Percentiles rank a stretch among this genome's conserved stretches.
Evolutionary conservation across 2,113 vertebrate species (phyloP).

Genomic region (Macrotus californicus): DNA sequence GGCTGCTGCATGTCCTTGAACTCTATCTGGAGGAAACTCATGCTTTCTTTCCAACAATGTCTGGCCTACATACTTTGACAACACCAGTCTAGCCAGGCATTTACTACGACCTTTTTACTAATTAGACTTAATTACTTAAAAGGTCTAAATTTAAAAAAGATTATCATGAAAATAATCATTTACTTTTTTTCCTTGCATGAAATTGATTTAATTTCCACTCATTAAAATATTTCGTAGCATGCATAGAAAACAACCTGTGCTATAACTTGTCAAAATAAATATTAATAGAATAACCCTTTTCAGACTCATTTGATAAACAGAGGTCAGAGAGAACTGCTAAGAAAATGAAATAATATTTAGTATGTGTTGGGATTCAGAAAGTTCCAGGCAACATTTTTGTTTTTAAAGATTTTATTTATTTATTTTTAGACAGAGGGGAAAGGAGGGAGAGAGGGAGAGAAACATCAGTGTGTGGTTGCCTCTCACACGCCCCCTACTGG

Average conservation of each 20-base stretch:
- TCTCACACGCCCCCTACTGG: no score
- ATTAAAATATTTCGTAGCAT: not conserved
- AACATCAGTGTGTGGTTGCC: no score
- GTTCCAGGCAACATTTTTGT: not conserved
- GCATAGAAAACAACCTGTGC: not conserved
- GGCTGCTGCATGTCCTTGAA: not conserved
- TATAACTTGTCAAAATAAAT: slow-evolving; percentile 17
- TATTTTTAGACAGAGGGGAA: no score
- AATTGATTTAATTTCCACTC: slow-evolving; percentile 31
- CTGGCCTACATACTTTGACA: not conserved
- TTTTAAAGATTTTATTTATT: no score
- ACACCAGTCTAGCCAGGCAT: not conserved
- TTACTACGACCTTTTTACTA: not conserved
- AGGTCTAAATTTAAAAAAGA: not conserved
- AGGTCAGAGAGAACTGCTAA: not conserved
- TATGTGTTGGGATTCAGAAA: not conserved
- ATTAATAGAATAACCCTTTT: not conserved
- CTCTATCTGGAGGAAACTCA: not conserved
- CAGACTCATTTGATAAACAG: slow-evolving; percentile 1
- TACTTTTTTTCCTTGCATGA: not conserved
- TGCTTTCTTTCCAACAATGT: not conserved
- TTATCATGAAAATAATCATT: slow-evolving; percentile 10
- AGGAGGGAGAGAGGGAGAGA: no score
- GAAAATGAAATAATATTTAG: slow-evolving; percentile 7
- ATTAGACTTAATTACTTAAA: not conserved